phyloP scores from a whole-genome alignment of 2,113 vertebrate genomes.

The Pangasianodon gigas region DNA sequence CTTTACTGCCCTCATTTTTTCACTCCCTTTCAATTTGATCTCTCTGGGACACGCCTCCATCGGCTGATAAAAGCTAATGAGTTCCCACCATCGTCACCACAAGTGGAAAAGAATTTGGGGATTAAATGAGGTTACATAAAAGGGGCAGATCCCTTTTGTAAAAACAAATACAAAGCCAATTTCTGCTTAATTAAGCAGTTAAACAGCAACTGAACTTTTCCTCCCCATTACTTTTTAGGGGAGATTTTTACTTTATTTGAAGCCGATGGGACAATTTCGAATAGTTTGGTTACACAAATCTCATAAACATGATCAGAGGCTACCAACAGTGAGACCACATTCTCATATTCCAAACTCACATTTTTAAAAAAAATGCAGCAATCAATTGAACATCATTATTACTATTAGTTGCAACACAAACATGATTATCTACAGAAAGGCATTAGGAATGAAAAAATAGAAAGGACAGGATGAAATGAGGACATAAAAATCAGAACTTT shows the following conservation, averaged over 20 bases:
- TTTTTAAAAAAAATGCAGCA: not conserved
- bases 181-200: conserved; percentile 9
- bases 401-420: not conserved
- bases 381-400: not conserved
- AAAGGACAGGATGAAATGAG: not conserved
- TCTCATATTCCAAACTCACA: not conserved
- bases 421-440: not conserved
- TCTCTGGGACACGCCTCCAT: conserved; percentile 23
- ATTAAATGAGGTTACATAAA: conserved; percentile 48
- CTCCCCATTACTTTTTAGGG: not conserved
- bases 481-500: not conserved
- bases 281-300: not conserved
- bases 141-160: not conserved
- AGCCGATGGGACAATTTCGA: not conserved
- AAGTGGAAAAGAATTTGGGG: conserved; percentile 2
- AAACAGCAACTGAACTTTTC: not conserved
- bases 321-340: not conserved
- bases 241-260: not conserved
- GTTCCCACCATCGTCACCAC: conserved; percentile 26
- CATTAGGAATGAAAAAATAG: not conserved
- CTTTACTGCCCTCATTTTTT: conserved; percentile 29
- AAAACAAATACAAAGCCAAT: conserved; percentile 8
- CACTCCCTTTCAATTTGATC: conserved; percentile 16
- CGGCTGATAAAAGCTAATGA: conserved; percentile 53
- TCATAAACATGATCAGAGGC: not conserved